Evolutionary conservation across 1,140 invertebrate genomes (phyloP).

Genomic region (Sarcophaga peregrina): DNA sequence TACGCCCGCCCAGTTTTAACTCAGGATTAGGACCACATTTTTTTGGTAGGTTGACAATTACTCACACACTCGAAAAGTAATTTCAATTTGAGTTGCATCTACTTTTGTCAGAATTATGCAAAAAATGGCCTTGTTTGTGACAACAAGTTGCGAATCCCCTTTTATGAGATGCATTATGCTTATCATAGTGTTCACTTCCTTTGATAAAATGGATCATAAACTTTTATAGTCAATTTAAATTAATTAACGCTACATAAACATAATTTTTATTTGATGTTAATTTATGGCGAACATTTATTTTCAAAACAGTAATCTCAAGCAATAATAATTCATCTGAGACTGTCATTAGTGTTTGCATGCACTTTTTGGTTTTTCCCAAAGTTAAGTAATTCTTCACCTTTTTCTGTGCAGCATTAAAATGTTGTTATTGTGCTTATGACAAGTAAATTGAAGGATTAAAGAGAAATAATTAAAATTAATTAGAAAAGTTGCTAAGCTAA

Average conservation of each 20-base stretch:
- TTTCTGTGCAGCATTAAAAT: background rate
- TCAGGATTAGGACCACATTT: no score
- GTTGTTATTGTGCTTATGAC: background rate
- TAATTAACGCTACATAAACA: background rate
- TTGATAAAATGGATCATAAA: background rate
- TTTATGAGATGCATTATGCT: no score
- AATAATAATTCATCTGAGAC: background rate
- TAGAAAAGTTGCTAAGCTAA: background rate
- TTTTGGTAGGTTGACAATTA: no score
- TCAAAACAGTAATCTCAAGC: background rate
- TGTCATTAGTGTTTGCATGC: background rate
- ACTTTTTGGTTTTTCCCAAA: background rate
- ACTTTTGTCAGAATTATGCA: no score
- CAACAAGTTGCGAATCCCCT: no score
- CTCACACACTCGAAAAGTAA: no score
- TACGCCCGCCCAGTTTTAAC: no score
- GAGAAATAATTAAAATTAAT: no score
- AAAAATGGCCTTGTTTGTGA: no score
- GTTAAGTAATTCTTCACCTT: no score
- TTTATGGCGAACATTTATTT: background rate
- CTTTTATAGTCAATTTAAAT: conserved; percentile 12
- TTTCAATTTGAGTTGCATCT: no score
- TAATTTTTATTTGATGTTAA: background rate
- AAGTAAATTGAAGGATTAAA: background rate
- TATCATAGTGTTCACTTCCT: background rate